Evolutionary conservation across 2,888 invertebrate genomes (phyloP), one percentile per base, ranked within the genome.

Genomic region (Nomada fucata): DNA sequence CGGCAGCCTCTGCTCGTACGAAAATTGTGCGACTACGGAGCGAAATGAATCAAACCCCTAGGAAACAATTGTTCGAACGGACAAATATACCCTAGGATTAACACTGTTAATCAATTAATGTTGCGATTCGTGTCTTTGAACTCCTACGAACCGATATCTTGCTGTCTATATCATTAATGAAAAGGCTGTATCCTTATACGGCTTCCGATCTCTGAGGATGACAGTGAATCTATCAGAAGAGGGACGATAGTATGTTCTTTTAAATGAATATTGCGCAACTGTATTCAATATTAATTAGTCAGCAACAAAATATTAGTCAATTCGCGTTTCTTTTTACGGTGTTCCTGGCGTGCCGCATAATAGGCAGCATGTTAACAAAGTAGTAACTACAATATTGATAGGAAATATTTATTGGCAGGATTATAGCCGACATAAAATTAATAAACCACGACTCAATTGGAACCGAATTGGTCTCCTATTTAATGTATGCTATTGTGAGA

Each of bases 21-120:
- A 50, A 2, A 23, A 36, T 61, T 67, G 68, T 52, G 55, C 75
- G 71, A 73, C 73, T 82, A 73, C 50, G 5, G 13, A 29, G 52
- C 13, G 55, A 67, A 74, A 76, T 71, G 60, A 77, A 84, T 74
- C 83, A 61, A 68, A 79, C 73, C 44, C 69, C 61, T 44, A 76
- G 71, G 65, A 69, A 71, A 67, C 76, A 76, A 79, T 75, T 77
- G 68, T 44, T 13, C 50, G 29, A 59, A 23, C 2, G 71, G 55
- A 47, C 63, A 69, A 63, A 52, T 71, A 55, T 55, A 2, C 76
- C 65, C 73, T 73, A 50, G 23, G 44, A 55, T 70, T 65, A 82
- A 72, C 72, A 52, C 55, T 73, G 64, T 64, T 61, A 69, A 70
- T 67, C 53, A 73, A 76, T 68, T 57, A 20, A 52, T 74, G 69